Evolutionary conservation across 2,888 invertebrate genomes (phyloP).

Genomic region (Mactromeris polynyma): DNA sequence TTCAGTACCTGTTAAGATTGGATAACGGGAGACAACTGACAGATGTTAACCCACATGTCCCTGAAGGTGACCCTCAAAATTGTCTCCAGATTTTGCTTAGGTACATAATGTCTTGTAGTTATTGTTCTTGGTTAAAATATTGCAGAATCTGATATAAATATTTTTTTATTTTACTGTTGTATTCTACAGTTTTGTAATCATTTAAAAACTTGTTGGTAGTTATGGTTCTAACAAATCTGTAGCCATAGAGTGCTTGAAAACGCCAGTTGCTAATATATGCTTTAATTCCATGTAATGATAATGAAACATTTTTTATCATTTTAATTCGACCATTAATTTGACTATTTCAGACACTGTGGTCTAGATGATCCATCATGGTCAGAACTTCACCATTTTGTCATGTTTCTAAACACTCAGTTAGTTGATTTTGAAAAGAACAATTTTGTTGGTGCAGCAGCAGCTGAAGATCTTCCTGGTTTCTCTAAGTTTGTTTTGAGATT

Average conservation of each 20-base stretch:
- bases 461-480: slow-evolving; percentile 80
- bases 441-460: slow-evolving; percentile 73
- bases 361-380: slow-evolving; percentile 60
- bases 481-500: slow-evolving; percentile 64
- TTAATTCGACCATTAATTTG: background rate
- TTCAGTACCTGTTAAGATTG: slow-evolving; percentile 74
- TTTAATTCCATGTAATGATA: no score
- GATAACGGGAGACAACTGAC: slow-evolving; percentile 45
- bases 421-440: slow-evolving; percentile 77
- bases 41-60: slow-evolving; percentile 46
- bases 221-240: no score
- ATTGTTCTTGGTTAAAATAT: no score
- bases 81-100: slow-evolving; percentile 71
- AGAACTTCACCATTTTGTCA: slow-evolving; percentile 62
- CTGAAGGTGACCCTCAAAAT: slow-evolving; percentile 57
- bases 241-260: no score
- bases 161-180: no score
- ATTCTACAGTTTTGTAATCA: no score
- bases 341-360: slow-evolving; percentile 40
- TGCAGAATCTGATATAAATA: no score
- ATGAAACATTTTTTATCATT: no score
- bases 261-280: no score
- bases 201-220: no score
- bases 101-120: slow-evolving; percentile 55
- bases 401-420: slow-evolving; percentile 82